Conservation (phyloP, 2,797 vertebrate species). For the Cichlasoma orientale region DNA sequence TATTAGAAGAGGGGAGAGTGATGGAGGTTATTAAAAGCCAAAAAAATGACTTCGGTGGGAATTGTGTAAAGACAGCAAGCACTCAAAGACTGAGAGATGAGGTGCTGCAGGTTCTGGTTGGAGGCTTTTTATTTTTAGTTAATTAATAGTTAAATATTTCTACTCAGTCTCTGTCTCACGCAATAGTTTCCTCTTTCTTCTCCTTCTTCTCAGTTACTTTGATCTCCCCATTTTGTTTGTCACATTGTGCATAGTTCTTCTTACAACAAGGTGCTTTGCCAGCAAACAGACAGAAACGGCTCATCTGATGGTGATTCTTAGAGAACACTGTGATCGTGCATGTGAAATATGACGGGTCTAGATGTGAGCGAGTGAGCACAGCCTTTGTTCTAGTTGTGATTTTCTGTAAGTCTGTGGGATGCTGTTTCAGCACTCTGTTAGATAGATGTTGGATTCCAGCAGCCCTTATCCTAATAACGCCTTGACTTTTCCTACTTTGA, state of each 20-base stretch:
- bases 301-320: conserved; percentile 16
- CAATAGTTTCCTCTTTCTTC: neutral
- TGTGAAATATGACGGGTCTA: conserved; percentile 41
- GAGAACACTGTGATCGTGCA: conserved; percentile 34
- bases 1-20: neutral
- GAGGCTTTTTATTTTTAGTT: too few relatives aligned
- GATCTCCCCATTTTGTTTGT: conserved; percentile 19
- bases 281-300: conserved; percentile 23
- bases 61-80: neutral
- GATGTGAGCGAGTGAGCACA: conserved; percentile 45
- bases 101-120: neutral
- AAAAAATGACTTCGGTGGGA: neutral
- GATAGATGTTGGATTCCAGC: neutral
- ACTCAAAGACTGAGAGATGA: neutral
- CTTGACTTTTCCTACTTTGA: neutral
- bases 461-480: neutral
- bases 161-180: neutral
- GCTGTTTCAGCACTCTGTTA: conserved; percentile 21
- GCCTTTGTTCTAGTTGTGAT: conserved; percentile 10
- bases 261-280: conserved; percentile 39
- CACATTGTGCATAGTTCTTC: conserved; percentile 17
- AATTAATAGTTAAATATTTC: neutral
- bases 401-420: neutral
- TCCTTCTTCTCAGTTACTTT: conserved; percentile 8
- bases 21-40: neutral